These are phyloP conservation scores for Pao palembangensis DNA, from an alignment of 2,113 vertebrate genomes.

Conservation along the genomic window DNA sequence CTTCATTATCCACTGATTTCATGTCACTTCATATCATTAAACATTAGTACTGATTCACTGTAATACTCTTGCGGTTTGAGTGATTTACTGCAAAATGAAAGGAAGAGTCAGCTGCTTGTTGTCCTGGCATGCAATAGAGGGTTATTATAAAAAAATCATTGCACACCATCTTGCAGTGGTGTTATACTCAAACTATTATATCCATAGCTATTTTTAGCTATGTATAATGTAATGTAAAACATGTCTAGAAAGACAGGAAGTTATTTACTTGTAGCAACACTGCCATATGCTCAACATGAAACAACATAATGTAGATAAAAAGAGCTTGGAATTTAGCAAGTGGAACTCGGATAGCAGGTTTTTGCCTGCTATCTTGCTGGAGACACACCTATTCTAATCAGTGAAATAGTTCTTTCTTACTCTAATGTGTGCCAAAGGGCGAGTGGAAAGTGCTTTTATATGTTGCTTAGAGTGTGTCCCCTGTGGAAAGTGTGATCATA, in stretches of 20 bases:
- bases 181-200: too few relatives aligned
- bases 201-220: too few relatives aligned
- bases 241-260: neutral
- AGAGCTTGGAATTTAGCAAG: neutral
- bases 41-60: neutral
- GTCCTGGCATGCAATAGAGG: too few relatives aligned
- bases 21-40: neutral
- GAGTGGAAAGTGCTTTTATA: neutral
- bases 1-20: neutral
- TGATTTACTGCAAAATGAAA: neutral
- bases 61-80: neutral
- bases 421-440: neutral
- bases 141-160: too few relatives aligned
- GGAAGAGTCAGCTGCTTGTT: too few relatives aligned
- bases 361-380: neutral
- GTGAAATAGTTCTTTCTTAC: neutral
- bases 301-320: neutral
- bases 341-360: slow-evolving; percentile 12
- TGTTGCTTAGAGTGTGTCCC: neutral
- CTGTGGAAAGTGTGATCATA: too few relatives aligned
- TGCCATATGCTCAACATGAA: neutral
- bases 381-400: neutral
- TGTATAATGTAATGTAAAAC: neutral
- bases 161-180: too few relatives aligned
- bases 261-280: neutral